These are phyloP conservation scores for Hemicrepidius hirtus DNA, from an alignment of 2,888 invertebrate species.

Conservation along the genomic window DNA sequence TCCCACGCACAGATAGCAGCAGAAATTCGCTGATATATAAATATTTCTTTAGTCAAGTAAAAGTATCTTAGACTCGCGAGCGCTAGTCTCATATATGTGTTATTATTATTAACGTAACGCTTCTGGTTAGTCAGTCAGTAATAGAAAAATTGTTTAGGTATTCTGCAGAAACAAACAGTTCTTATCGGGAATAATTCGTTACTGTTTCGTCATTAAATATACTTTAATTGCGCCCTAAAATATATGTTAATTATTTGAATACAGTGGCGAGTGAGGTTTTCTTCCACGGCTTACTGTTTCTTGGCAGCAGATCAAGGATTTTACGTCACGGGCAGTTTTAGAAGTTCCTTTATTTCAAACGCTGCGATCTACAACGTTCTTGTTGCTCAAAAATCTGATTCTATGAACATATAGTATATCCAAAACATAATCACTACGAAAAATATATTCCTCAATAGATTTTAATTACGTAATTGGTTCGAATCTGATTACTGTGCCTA, in stretches of 20 bases:
- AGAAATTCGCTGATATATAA: no score
- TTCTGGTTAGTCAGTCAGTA: no score
- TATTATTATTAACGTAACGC: no score
- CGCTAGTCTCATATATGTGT: no score
- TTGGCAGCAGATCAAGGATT: constrained; percentile 47
- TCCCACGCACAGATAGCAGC: no score
- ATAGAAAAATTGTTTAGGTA: no score
- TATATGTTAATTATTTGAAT: constrained; percentile 41
- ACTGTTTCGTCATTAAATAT: not conserved
- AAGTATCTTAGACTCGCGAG: no score
- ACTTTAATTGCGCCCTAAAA: constrained; percentile 28
- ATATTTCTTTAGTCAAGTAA: no score
- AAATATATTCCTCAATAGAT: not conserved
- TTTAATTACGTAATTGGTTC: not conserved
- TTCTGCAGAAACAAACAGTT: no score
- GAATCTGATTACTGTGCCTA: constrained; percentile 6
- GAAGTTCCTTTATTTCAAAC: constrained; percentile 44
- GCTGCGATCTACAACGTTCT: constrained; percentile 1
- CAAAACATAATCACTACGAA: no score
- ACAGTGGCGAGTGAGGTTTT: constrained; percentile 31
- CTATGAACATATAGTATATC: no score
- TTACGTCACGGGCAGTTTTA: constrained; percentile 44
- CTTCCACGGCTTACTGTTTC: constrained; percentile 31
- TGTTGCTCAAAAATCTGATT: not conserved
- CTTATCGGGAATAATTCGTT: no score